These are phyloP conservation scores for Pelagia noctiluca DNA, from an alignment of 30 jellyfish, hydroid and myxozoan genomes.

Conservation along the genomic window DNA sequence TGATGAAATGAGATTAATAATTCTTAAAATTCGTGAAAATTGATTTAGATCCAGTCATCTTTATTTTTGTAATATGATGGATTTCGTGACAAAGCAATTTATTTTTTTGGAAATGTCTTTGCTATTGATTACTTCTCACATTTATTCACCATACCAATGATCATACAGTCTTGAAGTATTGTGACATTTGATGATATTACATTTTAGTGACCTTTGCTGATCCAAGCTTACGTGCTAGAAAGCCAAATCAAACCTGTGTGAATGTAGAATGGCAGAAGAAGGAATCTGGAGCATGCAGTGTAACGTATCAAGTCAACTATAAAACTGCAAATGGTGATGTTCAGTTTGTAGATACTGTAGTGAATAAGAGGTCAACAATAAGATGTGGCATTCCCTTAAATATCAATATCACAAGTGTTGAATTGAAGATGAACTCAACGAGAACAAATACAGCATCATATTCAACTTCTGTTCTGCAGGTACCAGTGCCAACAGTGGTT, in stretches of 20 bases:
- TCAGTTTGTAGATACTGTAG: background rate
- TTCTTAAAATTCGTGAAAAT: too few species aligned
- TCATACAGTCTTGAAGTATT: background rate
- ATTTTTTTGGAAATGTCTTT: background rate
- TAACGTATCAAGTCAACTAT: background rate
- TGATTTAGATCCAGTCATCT: background rate
- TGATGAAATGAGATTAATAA: too few species aligned
- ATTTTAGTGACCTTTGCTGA: background rate
- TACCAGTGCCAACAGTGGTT: background rate
- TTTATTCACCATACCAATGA: background rate
- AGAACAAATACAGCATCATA: background rate
- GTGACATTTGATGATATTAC: too few species aligned
- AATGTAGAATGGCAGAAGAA: slow-evolving; percentile 8
- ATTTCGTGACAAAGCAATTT: too few species aligned
- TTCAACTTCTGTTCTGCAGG: background rate
- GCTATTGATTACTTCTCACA: background rate
- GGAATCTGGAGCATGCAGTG: background rate
- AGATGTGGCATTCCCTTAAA: slow-evolving; percentile 1
- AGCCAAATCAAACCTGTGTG: slow-evolving; percentile 5
- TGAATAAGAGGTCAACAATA: background rate
- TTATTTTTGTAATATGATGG: too few species aligned
- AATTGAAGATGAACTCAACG: background rate
- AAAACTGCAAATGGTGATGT: background rate
- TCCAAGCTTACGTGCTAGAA: background rate
- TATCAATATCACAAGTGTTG: background rate